These are phyloP conservation scores for Boulengerochromis microlepis DNA, from an alignment of 2,113 vertebrate genomes.

Conservation along the genomic window DNA sequence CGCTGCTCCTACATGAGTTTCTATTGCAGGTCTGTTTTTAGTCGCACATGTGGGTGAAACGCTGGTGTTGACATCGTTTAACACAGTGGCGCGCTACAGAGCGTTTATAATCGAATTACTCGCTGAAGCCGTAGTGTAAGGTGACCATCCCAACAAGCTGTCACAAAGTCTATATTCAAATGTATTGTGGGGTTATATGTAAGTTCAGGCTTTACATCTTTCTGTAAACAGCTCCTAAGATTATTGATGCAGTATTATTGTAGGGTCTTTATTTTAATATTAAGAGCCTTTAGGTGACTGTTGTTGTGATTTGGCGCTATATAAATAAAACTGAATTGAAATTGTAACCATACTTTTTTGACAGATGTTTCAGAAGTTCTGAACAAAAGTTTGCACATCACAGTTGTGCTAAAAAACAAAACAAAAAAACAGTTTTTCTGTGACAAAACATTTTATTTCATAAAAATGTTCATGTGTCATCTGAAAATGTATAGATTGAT, in stretches of 20 bases:
- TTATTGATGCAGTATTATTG: neutral
- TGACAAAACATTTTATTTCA: neutral
- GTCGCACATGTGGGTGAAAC: neutral
- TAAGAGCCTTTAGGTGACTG: neutral
- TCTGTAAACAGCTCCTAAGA: neutral
- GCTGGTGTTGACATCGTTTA: neutral
- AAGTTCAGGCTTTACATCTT: neutral
- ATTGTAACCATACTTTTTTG: neutral
- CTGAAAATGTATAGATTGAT: neutral
- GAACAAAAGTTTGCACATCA: neutral
- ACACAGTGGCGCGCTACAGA: neutral
- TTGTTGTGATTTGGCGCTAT: neutral
- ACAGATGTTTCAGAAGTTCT: neutral
- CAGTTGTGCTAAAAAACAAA: neutral
- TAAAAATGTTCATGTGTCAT: neutral
- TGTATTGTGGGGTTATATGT: neutral
- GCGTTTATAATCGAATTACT: rapidly evolving
- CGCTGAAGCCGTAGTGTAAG: rapidly evolving
- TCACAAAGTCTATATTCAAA: neutral
- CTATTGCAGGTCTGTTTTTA: neutral
- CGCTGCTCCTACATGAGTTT: neutral
- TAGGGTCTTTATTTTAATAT: neutral
- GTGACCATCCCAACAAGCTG: neutral
- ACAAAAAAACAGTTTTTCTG: neutral
- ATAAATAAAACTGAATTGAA: neutral